Percentiles rank a stretch among this genome's conserved stretches.
phyloP scores from a whole-genome alignment of 2,113 vertebrate genomes.

The Entelurus aequoreus region DNA sequence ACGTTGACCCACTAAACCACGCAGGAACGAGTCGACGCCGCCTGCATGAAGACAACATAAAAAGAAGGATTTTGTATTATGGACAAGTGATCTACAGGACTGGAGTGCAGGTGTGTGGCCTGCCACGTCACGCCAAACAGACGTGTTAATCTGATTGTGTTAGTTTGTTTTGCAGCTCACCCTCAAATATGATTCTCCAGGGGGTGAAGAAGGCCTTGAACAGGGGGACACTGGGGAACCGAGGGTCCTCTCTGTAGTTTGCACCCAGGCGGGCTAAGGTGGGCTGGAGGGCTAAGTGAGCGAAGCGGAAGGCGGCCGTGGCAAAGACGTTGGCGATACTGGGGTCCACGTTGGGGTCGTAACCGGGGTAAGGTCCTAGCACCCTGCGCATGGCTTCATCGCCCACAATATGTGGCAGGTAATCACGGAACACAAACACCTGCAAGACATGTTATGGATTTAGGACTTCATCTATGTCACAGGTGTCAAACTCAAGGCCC shows the following conservation, averaged over 20 bases:
- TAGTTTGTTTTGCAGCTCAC: slow-evolving; percentile 52
- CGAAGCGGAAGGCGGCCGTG: slow-evolving; percentile 84
- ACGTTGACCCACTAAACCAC: slow-evolving; percentile 68
- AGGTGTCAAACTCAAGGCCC: too few species aligned
- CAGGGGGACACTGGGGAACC: slow-evolving; percentile 67
- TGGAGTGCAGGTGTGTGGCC: too few species aligned
- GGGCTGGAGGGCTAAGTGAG: slow-evolving; percentile 80
- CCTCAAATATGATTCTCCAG: slow-evolving; percentile 82
- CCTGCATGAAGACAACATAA: slow-evolving; percentile 51
- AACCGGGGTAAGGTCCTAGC: slow-evolving; percentile 69
- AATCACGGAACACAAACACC: slow-evolving; percentile 84
- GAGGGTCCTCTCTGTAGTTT: slow-evolving; percentile 57
- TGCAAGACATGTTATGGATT: slow-evolving; percentile 34
- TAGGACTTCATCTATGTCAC: too few species aligned
- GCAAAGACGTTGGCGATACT: slow-evolving; percentile 80
- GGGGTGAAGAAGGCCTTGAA: slow-evolving; percentile 76
- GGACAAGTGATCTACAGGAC: background rate
- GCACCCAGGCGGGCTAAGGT: slow-evolving; percentile 67
- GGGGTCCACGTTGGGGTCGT: slow-evolving; percentile 75
- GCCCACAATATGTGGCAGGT: slow-evolving; percentile 76
- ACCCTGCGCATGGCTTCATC: slow-evolving; percentile 11
- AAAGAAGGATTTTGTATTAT: background rate
- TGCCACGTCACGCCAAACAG: background rate
- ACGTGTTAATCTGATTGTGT: background rate
- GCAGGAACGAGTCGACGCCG: slow-evolving; percentile 77